Evolutionary conservation across 2,888 invertebrate genomes (phyloP).

Genomic region (Drosophila pseudotakahashii): DNA sequence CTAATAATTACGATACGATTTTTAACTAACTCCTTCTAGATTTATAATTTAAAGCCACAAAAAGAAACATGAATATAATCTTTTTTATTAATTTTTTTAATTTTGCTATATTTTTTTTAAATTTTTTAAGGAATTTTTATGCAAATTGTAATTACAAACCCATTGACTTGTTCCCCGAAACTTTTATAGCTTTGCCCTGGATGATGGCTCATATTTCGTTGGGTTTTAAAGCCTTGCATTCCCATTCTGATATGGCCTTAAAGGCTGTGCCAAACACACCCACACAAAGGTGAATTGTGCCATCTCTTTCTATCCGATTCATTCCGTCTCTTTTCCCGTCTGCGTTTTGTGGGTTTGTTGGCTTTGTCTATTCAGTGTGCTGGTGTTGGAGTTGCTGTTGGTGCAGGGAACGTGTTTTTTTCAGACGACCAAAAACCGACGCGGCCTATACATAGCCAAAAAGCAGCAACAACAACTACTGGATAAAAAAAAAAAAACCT

Average conservation of each 20-base stretch:
- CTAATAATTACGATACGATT: not conserved
- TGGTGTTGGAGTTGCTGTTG: slow-evolving; percentile 19
- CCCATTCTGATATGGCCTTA: slow-evolving; percentile 30
- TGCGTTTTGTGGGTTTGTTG: slow-evolving; percentile 38
- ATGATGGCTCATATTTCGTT: slow-evolving; percentile 1
- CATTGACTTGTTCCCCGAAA: not conserved
- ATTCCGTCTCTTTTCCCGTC: slow-evolving; percentile 8
- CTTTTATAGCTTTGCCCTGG: slow-evolving; percentile 3
- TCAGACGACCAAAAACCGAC: slow-evolving; percentile 43
- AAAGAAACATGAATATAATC: too few species aligned
- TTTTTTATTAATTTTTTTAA: too few species aligned
- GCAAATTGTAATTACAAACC: too few species aligned
- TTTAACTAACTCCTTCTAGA: too few species aligned
- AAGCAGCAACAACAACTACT: slow-evolving; percentile 16
- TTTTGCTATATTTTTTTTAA: too few species aligned
- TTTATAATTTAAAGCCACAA: too few species aligned
- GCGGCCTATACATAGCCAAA: slow-evolving; percentile 44
- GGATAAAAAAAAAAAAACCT: slow-evolving; percentile 59
- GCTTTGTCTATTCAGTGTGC: slow-evolving; percentile 60
- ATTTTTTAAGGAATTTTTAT: too few species aligned
- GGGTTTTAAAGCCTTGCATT: slow-evolving; percentile 14
- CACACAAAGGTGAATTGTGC: slow-evolving; percentile 17
- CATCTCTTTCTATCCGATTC: slow-evolving; percentile 1
- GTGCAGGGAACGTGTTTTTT: slow-evolving; percentile 67
- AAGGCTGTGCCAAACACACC: slow-evolving; percentile 29